Evolutionary conservation across 1,140 invertebrate genomes (phyloP).

Genomic region (Zophobas morio): DNA sequence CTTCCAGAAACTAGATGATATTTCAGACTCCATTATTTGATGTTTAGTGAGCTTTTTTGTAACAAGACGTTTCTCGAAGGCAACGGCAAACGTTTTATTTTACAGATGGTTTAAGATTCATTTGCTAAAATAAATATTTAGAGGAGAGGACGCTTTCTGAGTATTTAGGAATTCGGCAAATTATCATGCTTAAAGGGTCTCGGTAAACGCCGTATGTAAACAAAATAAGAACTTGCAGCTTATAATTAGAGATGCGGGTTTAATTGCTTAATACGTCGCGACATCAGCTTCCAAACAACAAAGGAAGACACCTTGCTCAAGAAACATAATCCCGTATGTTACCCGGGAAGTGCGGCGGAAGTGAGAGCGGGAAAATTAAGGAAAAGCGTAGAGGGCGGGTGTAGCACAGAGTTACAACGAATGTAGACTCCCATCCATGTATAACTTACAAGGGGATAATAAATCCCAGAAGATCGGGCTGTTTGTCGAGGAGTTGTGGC

Average conservation of each 20-base stretch:
- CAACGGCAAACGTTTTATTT: neutral
- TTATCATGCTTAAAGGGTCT: conserved; percentile 33
- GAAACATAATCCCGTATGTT: conserved; percentile 54
- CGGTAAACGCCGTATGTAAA: conserved; percentile 41
- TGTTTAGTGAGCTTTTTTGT: neutral
- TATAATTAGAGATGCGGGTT: conserved; percentile 53
- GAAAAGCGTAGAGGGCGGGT: conserved; percentile 30
- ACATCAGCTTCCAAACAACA: conserved; percentile 46
- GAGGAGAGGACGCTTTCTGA: conserved; percentile 8
- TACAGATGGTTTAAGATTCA: conserved; percentile 1
- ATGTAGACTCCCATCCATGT: conserved; percentile 27
- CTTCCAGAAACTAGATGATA: too few relatives aligned
- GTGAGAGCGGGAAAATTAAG: conserved; percentile 37
- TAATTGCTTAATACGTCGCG: conserved; percentile 51
- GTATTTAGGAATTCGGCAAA: conserved; percentile 37
- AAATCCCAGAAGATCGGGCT: conserved; percentile 37
- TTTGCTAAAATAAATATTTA: conserved; percentile 40
- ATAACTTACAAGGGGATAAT: conserved; percentile 40
- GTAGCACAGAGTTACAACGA: conserved; percentile 15
- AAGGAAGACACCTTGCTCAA: conserved; percentile 50
- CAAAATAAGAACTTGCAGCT: conserved; percentile 47
- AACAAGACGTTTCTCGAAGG: neutral
- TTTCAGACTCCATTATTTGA: too few relatives aligned
- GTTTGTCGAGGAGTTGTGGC: conserved; percentile 37
- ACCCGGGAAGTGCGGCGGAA: conserved; percentile 39